Evolutionary conservation across 2,113 vertebrate species (phyloP).

Genomic region (Petromus typicus): DNA sequence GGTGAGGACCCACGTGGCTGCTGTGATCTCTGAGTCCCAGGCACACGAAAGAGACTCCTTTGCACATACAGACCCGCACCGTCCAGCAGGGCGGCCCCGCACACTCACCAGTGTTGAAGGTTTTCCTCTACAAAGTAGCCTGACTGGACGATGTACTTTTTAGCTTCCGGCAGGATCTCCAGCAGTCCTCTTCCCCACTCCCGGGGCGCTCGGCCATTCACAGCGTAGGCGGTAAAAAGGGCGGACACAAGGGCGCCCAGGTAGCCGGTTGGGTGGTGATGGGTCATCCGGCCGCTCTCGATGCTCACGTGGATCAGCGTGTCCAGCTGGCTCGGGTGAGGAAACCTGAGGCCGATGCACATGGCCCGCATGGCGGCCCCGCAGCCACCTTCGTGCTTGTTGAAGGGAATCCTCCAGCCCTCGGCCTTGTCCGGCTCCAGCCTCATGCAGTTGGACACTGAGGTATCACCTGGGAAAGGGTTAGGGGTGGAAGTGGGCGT

Average conservation of each 20-base stretch:
- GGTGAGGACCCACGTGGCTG: not conserved
- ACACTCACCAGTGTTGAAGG: conserved; percentile 87
- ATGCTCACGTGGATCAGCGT: conserved; percentile 88
- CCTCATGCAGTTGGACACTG: accelerated
- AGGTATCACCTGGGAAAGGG: conserved; percentile 76
- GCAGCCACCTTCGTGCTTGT: conserved; percentile 84
- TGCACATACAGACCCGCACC: not conserved
- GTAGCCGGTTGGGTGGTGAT: conserved; percentile 92
- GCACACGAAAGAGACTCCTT: accelerated
- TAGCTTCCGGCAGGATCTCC: conserved; percentile 85
- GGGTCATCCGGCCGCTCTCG: conserved; percentile 92
- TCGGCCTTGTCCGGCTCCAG: conserved; percentile 41
- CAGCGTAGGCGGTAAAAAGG: conserved; percentile 88
- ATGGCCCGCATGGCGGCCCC: conserved; percentile 92
- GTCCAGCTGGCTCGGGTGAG: conserved; percentile 74
- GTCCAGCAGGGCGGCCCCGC: not conserved
- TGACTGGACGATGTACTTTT: conserved; percentile 81
- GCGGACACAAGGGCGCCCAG: conserved; percentile 89
- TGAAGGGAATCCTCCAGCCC: conserved; percentile 88
- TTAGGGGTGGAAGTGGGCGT: not conserved
- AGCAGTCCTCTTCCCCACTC: conserved; percentile 89
- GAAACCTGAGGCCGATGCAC: conserved; percentile 91
- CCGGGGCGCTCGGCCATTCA: conserved; percentile 78
- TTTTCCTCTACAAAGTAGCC: conserved; percentile 87
- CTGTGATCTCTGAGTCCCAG: not conserved